These are phyloP conservation scores for Macrosiphum euphorbiae DNA, from an alignment of 2,888 invertebrate genomes.

Conservation along the genomic window DNA sequence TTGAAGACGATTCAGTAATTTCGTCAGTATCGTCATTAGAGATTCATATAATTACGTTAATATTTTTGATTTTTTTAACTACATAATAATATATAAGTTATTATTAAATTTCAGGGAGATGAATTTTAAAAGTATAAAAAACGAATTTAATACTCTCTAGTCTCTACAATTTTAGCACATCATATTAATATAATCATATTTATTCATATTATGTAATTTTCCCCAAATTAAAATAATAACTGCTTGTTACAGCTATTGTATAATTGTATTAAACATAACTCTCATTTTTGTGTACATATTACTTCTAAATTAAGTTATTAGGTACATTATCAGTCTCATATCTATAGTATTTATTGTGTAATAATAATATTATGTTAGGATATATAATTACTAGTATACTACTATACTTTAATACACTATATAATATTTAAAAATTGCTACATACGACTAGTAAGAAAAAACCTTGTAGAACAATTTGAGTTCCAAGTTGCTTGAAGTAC, in stretches of 20 bases:
- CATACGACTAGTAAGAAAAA: no score
- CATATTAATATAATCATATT: no score
- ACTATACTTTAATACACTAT: neutral
- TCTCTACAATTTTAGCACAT: neutral
- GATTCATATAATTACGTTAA: neutral
- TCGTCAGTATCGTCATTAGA: neutral
- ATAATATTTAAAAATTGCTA: neutral
- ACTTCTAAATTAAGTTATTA: neutral
- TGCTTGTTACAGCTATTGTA: no score
- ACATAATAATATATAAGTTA: neutral
- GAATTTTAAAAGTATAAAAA: neutral
- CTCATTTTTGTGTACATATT: neutral
- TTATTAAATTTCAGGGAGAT: neutral
- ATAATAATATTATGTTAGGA: neutral
- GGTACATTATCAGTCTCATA: neutral
- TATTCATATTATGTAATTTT: no score
- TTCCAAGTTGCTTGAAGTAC: neutral
- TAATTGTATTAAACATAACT: no score
- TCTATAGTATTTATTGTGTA: neutral
- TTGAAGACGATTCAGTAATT: neutral
- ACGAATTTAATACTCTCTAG: accelerated
- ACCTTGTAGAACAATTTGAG: neutral
- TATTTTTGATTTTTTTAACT: neutral
- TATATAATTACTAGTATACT: no score
- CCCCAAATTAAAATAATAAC: no score